Conservation (phyloP, 2,797 vertebrate genomes). For the Salarias fasciatus region DNA sequence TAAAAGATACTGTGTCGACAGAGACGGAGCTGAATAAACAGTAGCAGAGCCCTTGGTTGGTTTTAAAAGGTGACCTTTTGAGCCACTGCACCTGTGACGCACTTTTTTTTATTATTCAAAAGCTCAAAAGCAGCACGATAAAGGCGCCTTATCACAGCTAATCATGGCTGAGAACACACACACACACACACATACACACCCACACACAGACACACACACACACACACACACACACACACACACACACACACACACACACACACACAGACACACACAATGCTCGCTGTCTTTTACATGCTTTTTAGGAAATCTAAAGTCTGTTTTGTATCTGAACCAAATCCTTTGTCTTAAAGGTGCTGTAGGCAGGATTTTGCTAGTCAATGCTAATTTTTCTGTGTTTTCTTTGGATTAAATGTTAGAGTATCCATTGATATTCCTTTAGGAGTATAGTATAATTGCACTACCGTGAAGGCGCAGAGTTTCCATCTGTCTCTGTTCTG, state of each 20-base stretch:
- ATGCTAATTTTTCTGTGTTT: too few species aligned
- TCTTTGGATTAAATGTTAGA: too few species aligned
- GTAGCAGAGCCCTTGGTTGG: background rate
- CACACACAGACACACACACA: background rate
- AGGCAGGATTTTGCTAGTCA: too few species aligned
- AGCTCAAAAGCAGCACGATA: background rate
- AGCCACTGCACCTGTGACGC: slow-evolving; percentile 14
- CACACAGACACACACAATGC: background rate
- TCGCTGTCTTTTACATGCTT: too few species aligned
- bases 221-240: background rate
- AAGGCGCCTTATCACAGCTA: slow-evolving; percentile 11
- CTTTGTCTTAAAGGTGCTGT: too few species aligned
- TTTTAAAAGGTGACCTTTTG: slow-evolving; percentile 36
- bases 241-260: background rate
- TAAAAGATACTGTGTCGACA: slow-evolving; percentile 7
- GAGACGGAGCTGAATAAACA: slow-evolving; percentile 31
- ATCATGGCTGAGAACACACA: slow-evolving; percentile 10
- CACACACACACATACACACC: background rate
- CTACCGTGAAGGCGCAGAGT: too few species aligned
- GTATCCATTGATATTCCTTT: too few species aligned
- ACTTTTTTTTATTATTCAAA: slow-evolving; percentile 22
- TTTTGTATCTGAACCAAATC: too few species aligned
- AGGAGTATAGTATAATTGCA: too few species aligned
- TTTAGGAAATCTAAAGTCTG: too few species aligned
- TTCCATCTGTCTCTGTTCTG: too few species aligned